Evolutionary conservation across 92 coral and sea anemone genomes (phyloP).

Genomic region (Porites cylindrica): DNA sequence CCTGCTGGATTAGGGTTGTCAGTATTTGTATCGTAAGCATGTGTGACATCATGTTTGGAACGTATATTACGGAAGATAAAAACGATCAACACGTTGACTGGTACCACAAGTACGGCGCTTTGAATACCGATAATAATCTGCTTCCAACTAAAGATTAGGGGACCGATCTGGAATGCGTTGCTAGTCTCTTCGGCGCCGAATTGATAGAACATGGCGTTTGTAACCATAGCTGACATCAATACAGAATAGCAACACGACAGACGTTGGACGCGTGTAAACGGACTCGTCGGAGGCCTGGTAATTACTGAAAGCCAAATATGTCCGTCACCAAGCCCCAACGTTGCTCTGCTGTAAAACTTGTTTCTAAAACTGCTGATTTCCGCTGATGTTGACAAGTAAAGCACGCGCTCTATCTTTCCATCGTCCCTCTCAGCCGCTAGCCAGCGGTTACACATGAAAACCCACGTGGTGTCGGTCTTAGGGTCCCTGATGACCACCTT

Average conservation of each 20-base stretch:
- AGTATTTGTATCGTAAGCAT: slow-evolving; percentile 39
- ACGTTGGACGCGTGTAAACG: slow-evolving; percentile 96
- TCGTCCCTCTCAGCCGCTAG: slow-evolving; percentile 92
- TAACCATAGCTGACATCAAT: slow-evolving; percentile 89
- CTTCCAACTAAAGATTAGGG: slow-evolving; percentile 76
- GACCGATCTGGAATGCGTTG: slow-evolving; percentile 85
- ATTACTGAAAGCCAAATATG: slow-evolving; percentile 96
- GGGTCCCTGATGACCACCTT: slow-evolving; percentile 83
- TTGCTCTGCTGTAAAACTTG: slow-evolving; percentile 85
- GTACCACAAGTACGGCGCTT: slow-evolving; percentile 90
- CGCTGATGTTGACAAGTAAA: slow-evolving; percentile 71
- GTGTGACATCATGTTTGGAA: slow-evolving; percentile 52
- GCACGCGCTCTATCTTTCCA: slow-evolving; percentile 87
- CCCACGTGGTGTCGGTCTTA: slow-evolving; percentile 78
- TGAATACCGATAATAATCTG: slow-evolving; percentile 91
- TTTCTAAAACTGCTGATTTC: slow-evolving; percentile 90
- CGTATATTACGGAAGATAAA: slow-evolving; percentile 83
- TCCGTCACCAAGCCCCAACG: slow-evolving; percentile 91
- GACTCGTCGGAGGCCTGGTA: slow-evolving; percentile 95
- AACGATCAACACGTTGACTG: slow-evolving; percentile 87
- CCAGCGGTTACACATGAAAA: slow-evolving; percentile 92
- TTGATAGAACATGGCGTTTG: slow-evolving; percentile 96
- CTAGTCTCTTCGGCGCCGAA: slow-evolving; percentile 85
- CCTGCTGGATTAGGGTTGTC: slow-evolving; percentile 16
- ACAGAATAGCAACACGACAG: slow-evolving; percentile 93